Evolutionary conservation across 2,113 vertebrate genomes (phyloP), one percentile per base, ranked within the genome.

Genomic region (Prionailurus bengalensis): DNA sequence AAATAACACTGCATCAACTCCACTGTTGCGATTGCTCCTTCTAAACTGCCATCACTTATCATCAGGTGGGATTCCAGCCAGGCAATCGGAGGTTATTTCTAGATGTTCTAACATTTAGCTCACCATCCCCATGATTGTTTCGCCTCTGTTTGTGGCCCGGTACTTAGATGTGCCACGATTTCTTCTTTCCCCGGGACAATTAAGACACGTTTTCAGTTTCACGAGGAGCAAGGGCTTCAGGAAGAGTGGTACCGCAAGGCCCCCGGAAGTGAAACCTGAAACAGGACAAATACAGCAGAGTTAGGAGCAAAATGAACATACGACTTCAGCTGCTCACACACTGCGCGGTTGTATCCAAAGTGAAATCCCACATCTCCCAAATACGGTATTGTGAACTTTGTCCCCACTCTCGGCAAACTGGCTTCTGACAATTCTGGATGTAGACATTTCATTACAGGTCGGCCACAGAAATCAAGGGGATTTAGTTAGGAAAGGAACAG

Each of bases 261-360:
- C 99, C 99, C 76, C 98, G 98, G 98, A 99, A 99, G 98, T 99
- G 99, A 94, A 99, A 99, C 98, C 99, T 99, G 98, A 33, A 98
- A 94, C 1, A 94, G 94, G 17, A 89, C 1, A 82, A 4, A 42
- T 0, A 87, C 5, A 45, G 29, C 84, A 68, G 53, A 45, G 58
- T 93, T 71, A 84, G 9, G 71, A 74, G 78, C 15, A 25, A 58
- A 65, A 48, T 3, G 4, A 55, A n/a, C 0, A 0, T 0, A 10
- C 42, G 51, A 6, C 25, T 36, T 11, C 48, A 81, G 29, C 27
- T 33, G 76, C 42, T 27, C 76, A 53, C 70, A 12, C 13, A 53
- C 29, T 78, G 27, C 91, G 80, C n/a, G 68, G 63, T 85, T 39
- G 73, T 0, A 55, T 0, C 36, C 39, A 33, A 36, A 82, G 81